phyloP scores from a whole-genome alignment of 1,140 invertebrate species.

The Papilio glaucus region DNA sequence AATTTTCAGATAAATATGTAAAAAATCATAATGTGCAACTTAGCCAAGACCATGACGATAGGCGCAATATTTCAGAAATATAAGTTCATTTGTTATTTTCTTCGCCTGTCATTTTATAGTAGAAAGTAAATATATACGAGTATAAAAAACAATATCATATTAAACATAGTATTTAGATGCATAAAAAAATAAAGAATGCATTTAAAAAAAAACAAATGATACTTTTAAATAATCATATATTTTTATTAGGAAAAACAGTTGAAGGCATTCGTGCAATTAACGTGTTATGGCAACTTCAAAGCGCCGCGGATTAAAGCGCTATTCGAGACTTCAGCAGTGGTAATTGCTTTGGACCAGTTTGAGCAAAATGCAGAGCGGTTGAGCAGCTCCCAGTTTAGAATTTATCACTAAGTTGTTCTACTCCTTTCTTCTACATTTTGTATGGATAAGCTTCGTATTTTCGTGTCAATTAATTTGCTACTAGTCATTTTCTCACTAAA shows the following conservation, averaged over 20 bases:
- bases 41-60: too few relatives aligned
- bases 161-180: too few relatives aligned
- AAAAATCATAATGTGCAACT: too few relatives aligned
- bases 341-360: conserved; percentile 23
- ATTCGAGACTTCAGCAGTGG: conserved; percentile 11
- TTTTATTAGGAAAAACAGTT: conserved; percentile 11
- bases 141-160: too few relatives aligned
- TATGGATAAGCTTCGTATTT: neutral
- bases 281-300: conserved; percentile 19
- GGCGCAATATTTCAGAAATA: too few relatives aligned
- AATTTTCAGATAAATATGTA: too few relatives aligned
- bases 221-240: neutral
- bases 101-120: too few relatives aligned
- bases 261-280: neutral
- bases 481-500: too few relatives aligned
- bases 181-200: too few relatives aligned
- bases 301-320: neutral
- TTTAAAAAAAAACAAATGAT: too few relatives aligned
- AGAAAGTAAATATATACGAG: too few relatives aligned
- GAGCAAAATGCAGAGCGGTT: neutral
- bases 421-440: neutral
- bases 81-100: too few relatives aligned
- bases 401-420: neutral
- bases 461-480: conserved; percentile 1
- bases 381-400: neutral